A percentile compares a stretch with the other conserved stretches of the same genome.
Evolutionary conservation across 2,888 invertebrate genomes (phyloP).

Genomic region (Sphinx pinastri): DNA sequence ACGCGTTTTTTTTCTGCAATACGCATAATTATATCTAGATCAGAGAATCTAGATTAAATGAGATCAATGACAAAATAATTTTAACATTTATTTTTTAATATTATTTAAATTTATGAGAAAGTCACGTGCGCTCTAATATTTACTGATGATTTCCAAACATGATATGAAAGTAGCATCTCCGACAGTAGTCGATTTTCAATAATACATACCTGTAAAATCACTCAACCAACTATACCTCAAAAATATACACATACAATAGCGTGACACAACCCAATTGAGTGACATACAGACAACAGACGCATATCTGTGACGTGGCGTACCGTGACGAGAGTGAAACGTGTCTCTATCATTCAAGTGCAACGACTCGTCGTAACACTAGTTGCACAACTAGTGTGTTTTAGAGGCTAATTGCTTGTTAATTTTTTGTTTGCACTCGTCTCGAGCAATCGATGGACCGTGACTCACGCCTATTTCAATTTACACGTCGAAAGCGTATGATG

Average conservation of each 20-base stretch:
- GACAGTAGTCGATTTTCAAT: background rate
- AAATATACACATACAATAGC: background rate
- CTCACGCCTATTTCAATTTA: conserved; percentile 25
- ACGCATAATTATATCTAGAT: background rate
- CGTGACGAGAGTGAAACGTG: conserved; percentile 26
- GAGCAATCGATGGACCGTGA: conserved; percentile 24
- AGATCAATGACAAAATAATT: background rate
- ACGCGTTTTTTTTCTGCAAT: background rate
- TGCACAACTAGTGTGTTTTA: conserved; percentile 50
- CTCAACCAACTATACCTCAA: no score
- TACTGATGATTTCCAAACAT: no score
- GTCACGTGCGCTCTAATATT: no score
- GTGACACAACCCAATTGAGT: background rate
- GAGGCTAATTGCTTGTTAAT: conserved; percentile 49
- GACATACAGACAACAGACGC: conserved; percentile 8
- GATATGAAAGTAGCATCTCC: no score
- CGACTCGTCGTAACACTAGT: conserved; percentile 54
- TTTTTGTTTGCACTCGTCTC: conserved; percentile 42
- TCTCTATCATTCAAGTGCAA: conserved; percentile 45
- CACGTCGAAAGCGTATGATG: conserved; percentile 23
- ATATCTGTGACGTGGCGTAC: conserved; percentile 18
- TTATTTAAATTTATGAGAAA: background rate
- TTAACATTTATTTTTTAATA: background rate
- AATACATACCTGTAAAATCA: background rate
- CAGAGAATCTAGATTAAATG: background rate